Percentiles rank a stretch among this genome's conserved stretches.
Evolutionary conservation across 2,797 vertebrate species (phyloP).

Genomic region (Myiotriccus ornatus): DNA sequence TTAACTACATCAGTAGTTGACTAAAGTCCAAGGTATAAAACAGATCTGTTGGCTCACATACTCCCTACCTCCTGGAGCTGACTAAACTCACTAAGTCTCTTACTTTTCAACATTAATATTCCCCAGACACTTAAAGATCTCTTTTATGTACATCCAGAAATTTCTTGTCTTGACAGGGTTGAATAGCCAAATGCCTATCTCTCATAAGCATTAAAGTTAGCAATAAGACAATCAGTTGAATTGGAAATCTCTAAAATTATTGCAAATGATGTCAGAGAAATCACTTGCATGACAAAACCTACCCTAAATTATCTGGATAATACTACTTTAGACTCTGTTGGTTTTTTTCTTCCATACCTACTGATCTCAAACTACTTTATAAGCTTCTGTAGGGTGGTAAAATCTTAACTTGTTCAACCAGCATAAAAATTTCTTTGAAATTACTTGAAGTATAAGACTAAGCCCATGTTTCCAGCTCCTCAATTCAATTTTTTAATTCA

Average conservation of each 20-base stretch:
- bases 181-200: background rate
- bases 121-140: background rate
- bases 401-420: background rate
- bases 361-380: background rate
- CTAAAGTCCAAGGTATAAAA: background rate
- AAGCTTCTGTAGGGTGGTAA: background rate
- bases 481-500: background rate
- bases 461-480: background rate
- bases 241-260: background rate
- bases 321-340: background rate
- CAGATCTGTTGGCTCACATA: background rate
- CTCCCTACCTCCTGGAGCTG: background rate
- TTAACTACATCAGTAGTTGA: background rate
- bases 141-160: background rate
- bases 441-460: background rate
- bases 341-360: background rate
- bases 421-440: background rate
- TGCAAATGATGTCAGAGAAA: background rate
- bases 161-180: background rate
- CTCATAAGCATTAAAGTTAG: background rate
- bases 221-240: background rate
- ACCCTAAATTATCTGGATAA: background rate
- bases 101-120: background rate
- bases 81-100: background rate
- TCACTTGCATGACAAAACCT: background rate